Percentiles rank a stretch among this genome's conserved stretches.
phyloP scores from a whole-genome alignment of 2,113 vertebrate species.

The Phalacrocorax pelagicus region DNA sequence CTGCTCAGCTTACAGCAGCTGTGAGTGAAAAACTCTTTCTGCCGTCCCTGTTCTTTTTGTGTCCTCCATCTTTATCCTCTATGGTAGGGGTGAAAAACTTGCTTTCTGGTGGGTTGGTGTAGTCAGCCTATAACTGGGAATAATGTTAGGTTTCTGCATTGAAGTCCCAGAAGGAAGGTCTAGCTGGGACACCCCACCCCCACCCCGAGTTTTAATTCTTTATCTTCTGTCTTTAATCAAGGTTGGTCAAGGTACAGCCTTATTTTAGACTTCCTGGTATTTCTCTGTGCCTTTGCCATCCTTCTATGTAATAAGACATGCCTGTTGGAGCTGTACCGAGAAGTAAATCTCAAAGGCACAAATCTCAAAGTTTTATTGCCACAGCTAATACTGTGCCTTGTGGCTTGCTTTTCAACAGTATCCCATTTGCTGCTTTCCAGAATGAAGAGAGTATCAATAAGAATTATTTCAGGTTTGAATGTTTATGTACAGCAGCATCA shows the following conservation, averaged over 20 bases:
- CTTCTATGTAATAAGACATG: not conserved
- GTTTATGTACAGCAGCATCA: not conserved
- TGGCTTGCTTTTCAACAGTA: not conserved
- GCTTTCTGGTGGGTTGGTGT: not conserved
- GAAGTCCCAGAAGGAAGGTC: not conserved
- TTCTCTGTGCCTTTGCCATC: not conserved
- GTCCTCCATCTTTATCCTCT: not conserved
- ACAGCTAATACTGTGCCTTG: not conserved
- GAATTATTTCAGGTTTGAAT: not conserved
- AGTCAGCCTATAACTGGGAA: not conserved
- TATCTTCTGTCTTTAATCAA: not conserved
- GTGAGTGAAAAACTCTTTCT: not conserved
- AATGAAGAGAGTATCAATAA: not conserved
- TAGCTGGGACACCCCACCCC: not conserved
- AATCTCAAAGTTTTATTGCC: not conserved
- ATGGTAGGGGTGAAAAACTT: not conserved
- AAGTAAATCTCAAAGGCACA: not conserved
- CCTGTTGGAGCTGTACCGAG: not conserved
- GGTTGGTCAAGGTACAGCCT: not conserved
- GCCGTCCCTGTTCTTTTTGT: not conserved
- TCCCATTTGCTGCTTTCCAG: not conserved
- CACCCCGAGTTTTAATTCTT: not conserved
- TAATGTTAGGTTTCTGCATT: not conserved
- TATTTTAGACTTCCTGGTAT: not conserved
- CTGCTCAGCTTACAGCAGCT: not conserved